Base-by-base conservation (phyloP, 2,113 vertebrate species). In the Salvelinus sp. region DNA sequence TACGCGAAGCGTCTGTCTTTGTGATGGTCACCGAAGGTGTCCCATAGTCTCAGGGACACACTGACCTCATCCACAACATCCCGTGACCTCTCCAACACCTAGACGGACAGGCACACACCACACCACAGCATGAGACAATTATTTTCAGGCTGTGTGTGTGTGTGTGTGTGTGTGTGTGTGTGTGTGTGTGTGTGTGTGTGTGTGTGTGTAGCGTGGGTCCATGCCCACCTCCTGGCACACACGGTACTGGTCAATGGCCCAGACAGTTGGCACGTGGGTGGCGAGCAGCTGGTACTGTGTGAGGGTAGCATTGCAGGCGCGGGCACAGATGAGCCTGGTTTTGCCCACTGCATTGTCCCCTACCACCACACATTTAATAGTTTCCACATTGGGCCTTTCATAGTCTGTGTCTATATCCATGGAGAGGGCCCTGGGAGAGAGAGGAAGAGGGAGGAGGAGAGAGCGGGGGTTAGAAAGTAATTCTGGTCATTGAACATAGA, bases 361-460 rank as follows among this genome's bases (percentile, higher is more conserved):
- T 18, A 96, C 95, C 87, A 96, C 95, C 86, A 96, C 95, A 89
- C 95, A 96, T 89, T 96, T 96, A 90, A 96, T 96, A 80, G 95
- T 96, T 91, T 96, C 95, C 81, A 96, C 95, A 92, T 96, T 96
- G 82, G 95, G 95, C 72, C 95, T 91, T 93, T 96, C 95, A 93
- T 96, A 96, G 83, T 96, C 95, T 91, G 95, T 93, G 89, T 96
- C 95, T 88, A 95, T 91, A 92, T 96, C 95, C 95, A 96, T 96
- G 86, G 92, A 93, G 91, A 93, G 87, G 72, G 92, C 92, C 93
- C 92, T 94, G 79, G 27, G 82, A n/a, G 18, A 27, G 69, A 69
- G 23, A 30, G 33, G 62, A 25, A 2, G 33, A 23, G 50, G 13
- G 27, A 54, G 62, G 22, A 58, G 57, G 33, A 70, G 50, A 22